A percentile compares a stretch with the other conserved stretches of the same genome.
These are phyloP conservation scores for Nothobranchius furzeri DNA, from an alignment of 2,113 vertebrate genomes.

Conservation along the genomic window DNA sequence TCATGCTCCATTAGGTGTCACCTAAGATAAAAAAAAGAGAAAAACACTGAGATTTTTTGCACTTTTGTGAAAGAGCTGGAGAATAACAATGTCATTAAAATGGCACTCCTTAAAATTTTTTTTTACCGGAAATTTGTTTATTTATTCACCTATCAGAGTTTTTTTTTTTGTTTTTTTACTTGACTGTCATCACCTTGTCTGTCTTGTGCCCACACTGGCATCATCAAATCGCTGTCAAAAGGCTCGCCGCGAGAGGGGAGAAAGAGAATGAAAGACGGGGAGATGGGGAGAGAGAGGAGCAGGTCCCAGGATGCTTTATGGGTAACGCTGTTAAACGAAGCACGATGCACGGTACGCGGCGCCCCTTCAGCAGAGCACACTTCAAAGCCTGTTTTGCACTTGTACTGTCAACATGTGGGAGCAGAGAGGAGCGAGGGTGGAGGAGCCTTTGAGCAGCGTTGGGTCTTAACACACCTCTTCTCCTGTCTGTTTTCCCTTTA, in stretches of 20 bases:
- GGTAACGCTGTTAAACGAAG: conserved; percentile 77
- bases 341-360: conserved; percentile 63
- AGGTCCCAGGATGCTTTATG: conserved; percentile 75
- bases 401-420: conserved; percentile 81
- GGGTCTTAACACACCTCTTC: conserved; percentile 78
- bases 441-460: conserved; percentile 77
- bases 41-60: conserved; percentile 46
- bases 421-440: conserved; percentile 71
- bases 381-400: conserved; percentile 83
- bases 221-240: conserved; percentile 63
- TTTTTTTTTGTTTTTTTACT: conserved; percentile 8
- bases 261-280: conserved; percentile 37
- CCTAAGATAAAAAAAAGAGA: conserved; percentile 59
- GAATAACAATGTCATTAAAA: conserved; percentile 78
- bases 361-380: conserved; percentile 73
- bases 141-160: conserved; percentile 61
- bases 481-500: conserved; percentile 73
- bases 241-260: conserved; percentile 46
- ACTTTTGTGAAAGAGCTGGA: conserved; percentile 47
- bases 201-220: conserved; percentile 54
- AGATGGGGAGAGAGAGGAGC: conserved; percentile 42
- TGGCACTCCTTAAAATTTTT: conserved; percentile 44
- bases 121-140: conserved; percentile 61
- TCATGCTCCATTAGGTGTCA: conserved; percentile 76
- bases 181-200: conserved; percentile 53